These are phyloP conservation scores for Oreotrochilus melanogaster DNA, from an alignment of 2,113 vertebrate species.

Conservation along the genomic window DNA sequence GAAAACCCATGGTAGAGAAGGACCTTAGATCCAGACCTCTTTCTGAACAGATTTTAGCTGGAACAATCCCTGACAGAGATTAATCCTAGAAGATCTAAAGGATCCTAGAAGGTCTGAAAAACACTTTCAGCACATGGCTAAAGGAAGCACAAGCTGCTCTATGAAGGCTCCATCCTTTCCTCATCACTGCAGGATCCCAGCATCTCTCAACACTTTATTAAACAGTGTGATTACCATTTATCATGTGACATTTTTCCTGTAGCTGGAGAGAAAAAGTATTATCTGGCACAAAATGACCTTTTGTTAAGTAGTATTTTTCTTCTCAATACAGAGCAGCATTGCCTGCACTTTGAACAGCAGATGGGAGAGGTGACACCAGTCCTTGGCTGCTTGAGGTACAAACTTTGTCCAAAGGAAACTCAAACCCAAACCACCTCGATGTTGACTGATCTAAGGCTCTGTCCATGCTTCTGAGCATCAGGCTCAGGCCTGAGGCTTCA, in stretches of 20 bases:
- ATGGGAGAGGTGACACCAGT: fast-evolving
- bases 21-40: neutral
- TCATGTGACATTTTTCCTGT: neutral
- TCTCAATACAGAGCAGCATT: neutral
- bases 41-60: neutral
- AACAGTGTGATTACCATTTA: neutral
- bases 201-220: neutral
- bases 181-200: neutral
- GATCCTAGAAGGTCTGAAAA: neutral
- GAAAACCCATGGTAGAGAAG: neutral
- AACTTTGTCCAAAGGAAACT: neutral
- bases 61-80: neutral
- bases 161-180: neutral
- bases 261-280: neutral
- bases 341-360: neutral
- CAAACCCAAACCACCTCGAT: neutral
- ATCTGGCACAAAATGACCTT: neutral
- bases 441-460: neutral
- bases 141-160: neutral
- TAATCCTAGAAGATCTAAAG: neutral
- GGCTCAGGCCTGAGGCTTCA: neutral
- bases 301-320: neutral
- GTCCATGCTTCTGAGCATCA: neutral
- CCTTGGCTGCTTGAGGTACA: neutral
- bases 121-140: neutral